Base-by-base conservation (phyloP, 1,140 invertebrate species). In the Thaumatotibia leucotreta region DNA sequence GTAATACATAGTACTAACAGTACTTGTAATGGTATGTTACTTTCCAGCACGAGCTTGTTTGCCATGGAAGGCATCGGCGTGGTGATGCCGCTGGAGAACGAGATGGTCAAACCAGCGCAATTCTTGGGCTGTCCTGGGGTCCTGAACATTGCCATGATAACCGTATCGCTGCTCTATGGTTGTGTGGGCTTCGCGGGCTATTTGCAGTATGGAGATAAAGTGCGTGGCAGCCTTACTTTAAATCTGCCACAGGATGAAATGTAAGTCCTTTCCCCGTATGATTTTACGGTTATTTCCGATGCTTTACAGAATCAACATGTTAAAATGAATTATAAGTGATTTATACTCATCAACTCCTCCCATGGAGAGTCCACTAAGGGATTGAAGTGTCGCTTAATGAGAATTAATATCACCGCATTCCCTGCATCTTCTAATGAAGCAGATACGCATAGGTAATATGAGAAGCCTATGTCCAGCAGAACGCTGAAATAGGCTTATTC, bases 11-110 rank as follows among this genome's bases (percentile, higher is more conserved):
- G n/a, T n/a, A n/a, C n/a, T n/a, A n/a, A n/a, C n/a, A n/a, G n/a
- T n/a, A n/a, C n/a, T n/a, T n/a, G n/a, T 58, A 5, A 58, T 39
- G 20, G 52, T 20, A 27, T 70, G 14, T 32, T 61, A 22, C n/a
- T 66, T 84, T 83, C 70, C 77, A 93, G 93, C 69, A 96, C 95
- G 61, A 94, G 95, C 4, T 92, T 96, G 23, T 96, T 96, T 76
- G 95, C 95, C 2, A 96, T 96, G 93, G 96, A 96, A 85, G 96
- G 95, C 9, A 96, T 96, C 64, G 95, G 96, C 50, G 94, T 95
- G 31, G 95, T 98, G 31, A 94, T 98, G 92, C 97, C 97, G 0
- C 93, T 98, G 49, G 96, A 98, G 87, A 97, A 98, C 82, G 95
- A 94, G 22, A 98, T 98, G 97, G 92, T 89, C 58, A 94, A 95